Conservation (phyloP, 2,888 invertebrate genomes). For the Drosophila ustulata region DNA sequence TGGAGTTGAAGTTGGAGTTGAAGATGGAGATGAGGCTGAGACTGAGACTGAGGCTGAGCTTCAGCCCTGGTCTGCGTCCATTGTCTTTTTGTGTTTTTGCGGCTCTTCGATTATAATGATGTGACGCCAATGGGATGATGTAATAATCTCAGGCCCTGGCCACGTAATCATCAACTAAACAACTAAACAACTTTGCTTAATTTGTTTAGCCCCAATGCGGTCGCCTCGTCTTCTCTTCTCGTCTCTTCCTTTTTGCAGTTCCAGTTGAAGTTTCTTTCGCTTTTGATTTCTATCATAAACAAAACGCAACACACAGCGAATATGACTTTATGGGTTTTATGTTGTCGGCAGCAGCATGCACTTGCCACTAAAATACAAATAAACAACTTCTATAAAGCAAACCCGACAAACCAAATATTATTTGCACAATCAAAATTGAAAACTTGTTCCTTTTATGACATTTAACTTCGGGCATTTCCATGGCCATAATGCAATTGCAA, state of each 20-base stretch:
- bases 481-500: constrained; percentile 1
- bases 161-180: constrained; percentile 60
- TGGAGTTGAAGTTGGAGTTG: not conserved
- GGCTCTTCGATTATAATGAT: constrained; percentile 75
- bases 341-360: constrained; percentile 11
- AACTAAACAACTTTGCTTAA: constrained; percentile 62
- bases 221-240: constrained; percentile 33
- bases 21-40: constrained; percentile 27
- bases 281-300: constrained; percentile 28
- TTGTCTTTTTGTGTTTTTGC: constrained; percentile 56
- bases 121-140: constrained; percentile 65
- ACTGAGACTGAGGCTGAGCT: constrained; percentile 28
- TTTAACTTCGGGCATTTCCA: not conserved
- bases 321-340: constrained; percentile 9
- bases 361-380: constrained; percentile 16
- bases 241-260: constrained; percentile 8
- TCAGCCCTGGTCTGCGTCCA: constrained; percentile 39
- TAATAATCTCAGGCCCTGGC: constrained; percentile 58
- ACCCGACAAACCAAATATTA: constrained; percentile 10
- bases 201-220: constrained; percentile 63
- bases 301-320: constrained; percentile 6
- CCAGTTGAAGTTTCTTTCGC: constrained; percentile 36
- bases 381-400: constrained; percentile 22
- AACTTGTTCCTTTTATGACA: constrained; percentile 30
- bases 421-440: constrained; percentile 22